Conservation (phyloP, 2,113 vertebrate genomes). For the Heloderma charlesbogerti region DNA sequence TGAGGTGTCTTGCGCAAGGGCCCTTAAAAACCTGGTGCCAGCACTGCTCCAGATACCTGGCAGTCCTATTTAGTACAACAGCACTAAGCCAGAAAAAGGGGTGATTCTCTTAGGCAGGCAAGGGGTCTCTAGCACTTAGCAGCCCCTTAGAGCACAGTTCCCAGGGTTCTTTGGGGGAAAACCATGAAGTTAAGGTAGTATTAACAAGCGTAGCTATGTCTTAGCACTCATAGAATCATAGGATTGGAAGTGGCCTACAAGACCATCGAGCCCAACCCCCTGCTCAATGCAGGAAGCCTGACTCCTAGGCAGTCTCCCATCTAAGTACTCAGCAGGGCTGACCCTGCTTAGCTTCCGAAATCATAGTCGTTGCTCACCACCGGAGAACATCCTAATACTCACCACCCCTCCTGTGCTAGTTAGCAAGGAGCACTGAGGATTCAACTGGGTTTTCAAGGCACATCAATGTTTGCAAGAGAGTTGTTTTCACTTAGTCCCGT, state of each 20-base stretch:
- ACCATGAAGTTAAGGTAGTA: neutral
- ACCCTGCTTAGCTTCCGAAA: no score
- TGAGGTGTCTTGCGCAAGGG: no score
- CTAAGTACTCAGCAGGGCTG: no score
- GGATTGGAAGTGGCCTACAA: no score
- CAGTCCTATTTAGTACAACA: neutral
- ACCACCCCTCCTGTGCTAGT: slow-evolving; percentile 22
- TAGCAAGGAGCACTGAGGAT: slow-evolving; percentile 40
- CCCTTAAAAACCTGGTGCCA: neutral
- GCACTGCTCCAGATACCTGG: neutral
- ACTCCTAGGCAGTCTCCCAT: no score
- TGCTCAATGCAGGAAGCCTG: no score
- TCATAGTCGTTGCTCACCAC: no score
- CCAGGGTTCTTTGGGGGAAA: neutral
- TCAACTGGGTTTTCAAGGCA: slow-evolving; percentile 45
- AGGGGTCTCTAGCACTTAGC: neutral
- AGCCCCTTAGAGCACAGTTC: neutral
- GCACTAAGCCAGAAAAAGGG: neutral
- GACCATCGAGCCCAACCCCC: no score
- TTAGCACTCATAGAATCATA: neutral
- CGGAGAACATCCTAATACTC: neutral
- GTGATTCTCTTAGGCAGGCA: neutral
- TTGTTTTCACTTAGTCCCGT: slow-evolving; percentile 6
- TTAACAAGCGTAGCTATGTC: neutral
- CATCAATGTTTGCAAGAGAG: slow-evolving; percentile 18